Evolutionary conservation across 2,888 invertebrate species (phyloP), one percentile per base, ranked within the genome.

Genomic region (Nomada lathburiana): DNA sequence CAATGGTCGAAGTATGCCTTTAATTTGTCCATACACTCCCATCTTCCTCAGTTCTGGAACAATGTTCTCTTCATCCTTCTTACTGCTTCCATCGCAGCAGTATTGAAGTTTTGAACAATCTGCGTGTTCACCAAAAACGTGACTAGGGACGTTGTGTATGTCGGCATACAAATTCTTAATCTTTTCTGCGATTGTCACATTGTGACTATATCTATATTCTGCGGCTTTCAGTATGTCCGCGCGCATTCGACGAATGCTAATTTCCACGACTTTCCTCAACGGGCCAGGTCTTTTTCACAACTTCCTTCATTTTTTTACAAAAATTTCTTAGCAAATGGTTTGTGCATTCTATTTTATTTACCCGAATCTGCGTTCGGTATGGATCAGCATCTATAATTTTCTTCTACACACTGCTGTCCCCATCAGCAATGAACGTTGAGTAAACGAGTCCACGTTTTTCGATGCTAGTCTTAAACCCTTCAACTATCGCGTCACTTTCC

Each of bases 401-500:
- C n/a, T n/a, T n/a, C n/a, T n/a, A n/a, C n/a, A n/a, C n/a, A n/a
- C n/a, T n/a, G n/a, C n/a, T n/a, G n/a, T n/a, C n/a, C n/a, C n/a
- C n/a, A n/a, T n/a, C n/a, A n/a, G n/a, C n/a, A n/a, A n/a, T n/a
- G n/a, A n/a, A n/a, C n/a, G n/a, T n/a, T n/a, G n/a, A n/a, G n/a
- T n/a, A n/a, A n/a, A n/a, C n/a, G n/a, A n/a, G n/a, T 16, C 59
- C 59, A 59, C 29, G 59, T 29, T 59, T 29, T 59, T 18, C 59
- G n/a, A n/a, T 1, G 18, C 29, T 59, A 4, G 59, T 29, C 29
- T 59, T 23, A 11, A 23, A 55, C 13, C 55, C 13, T 55, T 55
- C 55, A 4, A 23, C 55, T 3, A 55, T 55, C 2, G 55, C 23
- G 23, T 55, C 23, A 13, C 55, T 23, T 23, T 23, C 55, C 23